Conservation (phyloP, 2,888 invertebrate genomes). For the Herminia tarsipennalis region DNA sequence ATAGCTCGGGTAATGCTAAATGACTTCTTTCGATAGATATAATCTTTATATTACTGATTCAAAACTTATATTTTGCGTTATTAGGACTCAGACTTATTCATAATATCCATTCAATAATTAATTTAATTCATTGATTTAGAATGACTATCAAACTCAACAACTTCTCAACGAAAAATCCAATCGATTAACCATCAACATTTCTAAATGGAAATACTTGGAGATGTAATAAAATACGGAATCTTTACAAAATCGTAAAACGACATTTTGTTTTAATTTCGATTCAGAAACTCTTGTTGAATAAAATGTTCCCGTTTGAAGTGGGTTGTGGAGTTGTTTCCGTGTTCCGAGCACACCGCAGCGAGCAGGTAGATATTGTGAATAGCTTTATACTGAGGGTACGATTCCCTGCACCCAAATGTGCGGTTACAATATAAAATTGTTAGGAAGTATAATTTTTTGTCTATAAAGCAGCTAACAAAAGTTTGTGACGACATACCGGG, state of each 20-base stretch:
- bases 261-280: constrained; percentile 50
- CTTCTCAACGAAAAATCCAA: constrained; percentile 21
- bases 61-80: too few species aligned
- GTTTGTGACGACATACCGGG: too few species aligned
- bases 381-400: neutral
- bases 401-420: too few species aligned
- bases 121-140: neutral
- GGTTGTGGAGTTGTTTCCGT: constrained; percentile 31
- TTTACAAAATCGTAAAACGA: constrained; percentile 39
- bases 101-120: neutral
- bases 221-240: constrained; percentile 37
- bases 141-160: constrained; percentile 3
- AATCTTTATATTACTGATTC: too few species aligned
- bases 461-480: too few species aligned
- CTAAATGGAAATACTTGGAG: constrained; percentile 35
- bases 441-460: too few species aligned
- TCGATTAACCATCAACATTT: constrained; percentile 36
- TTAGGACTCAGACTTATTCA: neutral
- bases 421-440: too few species aligned
- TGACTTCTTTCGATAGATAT: too few species aligned
- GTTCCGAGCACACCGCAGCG: constrained; percentile 6
- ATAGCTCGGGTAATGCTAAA: too few species aligned
- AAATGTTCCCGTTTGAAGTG: constrained; percentile 53
- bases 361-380: too few species aligned
- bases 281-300: constrained; percentile 46